phyloP scores from a whole-genome alignment of 2,113 vertebrate genomes.

The Chitala chitala region DNA sequence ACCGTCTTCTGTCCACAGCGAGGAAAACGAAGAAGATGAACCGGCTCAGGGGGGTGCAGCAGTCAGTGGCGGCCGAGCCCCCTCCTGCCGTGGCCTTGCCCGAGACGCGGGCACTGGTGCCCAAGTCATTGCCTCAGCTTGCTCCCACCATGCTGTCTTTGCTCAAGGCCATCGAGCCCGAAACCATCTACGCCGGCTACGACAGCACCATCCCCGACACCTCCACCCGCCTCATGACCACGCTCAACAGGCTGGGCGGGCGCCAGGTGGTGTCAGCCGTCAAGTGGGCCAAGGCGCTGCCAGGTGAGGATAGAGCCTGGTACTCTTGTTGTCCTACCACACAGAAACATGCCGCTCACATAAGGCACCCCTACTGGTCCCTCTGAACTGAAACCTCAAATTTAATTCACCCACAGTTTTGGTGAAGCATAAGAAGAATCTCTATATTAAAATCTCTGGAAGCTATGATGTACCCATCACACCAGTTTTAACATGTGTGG shows the following conservation, averaged over 20 bases:
- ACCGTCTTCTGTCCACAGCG: constrained; percentile 55
- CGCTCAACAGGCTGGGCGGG: constrained; percentile 89
- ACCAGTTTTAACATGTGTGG: no score
- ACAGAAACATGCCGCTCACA: no score
- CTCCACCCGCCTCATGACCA: constrained; percentile 83
- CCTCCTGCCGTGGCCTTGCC: constrained; percentile 40
- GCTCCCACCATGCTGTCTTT: constrained; percentile 86
- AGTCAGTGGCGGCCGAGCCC: constrained; percentile 46
- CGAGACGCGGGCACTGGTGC: constrained; percentile 65
- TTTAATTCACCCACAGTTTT: no score
- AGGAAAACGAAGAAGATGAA: constrained; percentile 87
- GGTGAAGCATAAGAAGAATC: no score
- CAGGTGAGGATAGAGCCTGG: constrained; percentile 61
- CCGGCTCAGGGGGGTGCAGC: constrained; percentile 77
- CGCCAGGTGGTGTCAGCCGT: constrained; percentile 88
- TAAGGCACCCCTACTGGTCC: no score
- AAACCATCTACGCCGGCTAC: constrained; percentile 86
- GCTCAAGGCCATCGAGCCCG: constrained; percentile 92
- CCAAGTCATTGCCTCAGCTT: constrained; percentile 82
- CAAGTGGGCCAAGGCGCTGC: constrained; percentile 95
- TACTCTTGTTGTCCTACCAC: no score
- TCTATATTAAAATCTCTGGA: no score
- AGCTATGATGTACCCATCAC: no score
- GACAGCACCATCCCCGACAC: constrained; percentile 82
- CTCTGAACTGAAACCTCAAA: no score